phyloP scores from a whole-genome alignment of 2,113 vertebrate species.

The Cathartes aura region DNA sequence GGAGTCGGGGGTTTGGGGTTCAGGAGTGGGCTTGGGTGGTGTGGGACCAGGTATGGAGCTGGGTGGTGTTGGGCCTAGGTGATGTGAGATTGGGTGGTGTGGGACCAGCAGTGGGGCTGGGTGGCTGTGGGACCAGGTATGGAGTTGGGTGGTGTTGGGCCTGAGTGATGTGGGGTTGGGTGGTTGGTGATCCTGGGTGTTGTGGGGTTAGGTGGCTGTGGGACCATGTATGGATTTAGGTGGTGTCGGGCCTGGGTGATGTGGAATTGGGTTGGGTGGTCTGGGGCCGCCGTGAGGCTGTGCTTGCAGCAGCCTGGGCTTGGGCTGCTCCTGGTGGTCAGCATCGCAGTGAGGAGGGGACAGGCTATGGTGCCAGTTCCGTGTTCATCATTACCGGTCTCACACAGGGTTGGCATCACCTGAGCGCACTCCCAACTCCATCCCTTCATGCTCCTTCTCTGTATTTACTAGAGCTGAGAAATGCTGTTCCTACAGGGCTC shows the following conservation, averaged over 20 bases:
- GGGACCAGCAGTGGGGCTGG: neutral
- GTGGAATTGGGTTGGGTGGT: neutral
- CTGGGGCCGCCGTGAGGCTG: neutral
- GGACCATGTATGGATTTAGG: too few species aligned
- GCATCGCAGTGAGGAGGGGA: neutral
- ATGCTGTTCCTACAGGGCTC: neutral
- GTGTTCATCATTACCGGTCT: neutral
- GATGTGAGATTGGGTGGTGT: neutral
- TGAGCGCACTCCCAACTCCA: neutral
- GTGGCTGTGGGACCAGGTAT: neutral
- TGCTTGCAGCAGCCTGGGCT: neutral
- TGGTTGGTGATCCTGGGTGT: neutral
- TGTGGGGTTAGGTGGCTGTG: neutral
- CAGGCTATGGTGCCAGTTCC: too few species aligned
- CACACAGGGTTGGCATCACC: neutral
- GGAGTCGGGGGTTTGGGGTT: too few species aligned
- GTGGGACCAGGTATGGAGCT: neutral
- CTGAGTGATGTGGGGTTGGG: neutral
- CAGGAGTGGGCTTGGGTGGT: too few species aligned
- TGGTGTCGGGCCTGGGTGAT: neutral
- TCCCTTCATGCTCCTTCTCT: neutral
- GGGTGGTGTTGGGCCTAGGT: neutral
- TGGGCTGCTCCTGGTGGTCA: neutral
- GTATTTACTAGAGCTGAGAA: neutral
- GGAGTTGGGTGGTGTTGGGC: too few species aligned